Evolutionary conservation across 2,113 vertebrate species (phyloP).

Genomic region (Ifrita kowaldi): DNA sequence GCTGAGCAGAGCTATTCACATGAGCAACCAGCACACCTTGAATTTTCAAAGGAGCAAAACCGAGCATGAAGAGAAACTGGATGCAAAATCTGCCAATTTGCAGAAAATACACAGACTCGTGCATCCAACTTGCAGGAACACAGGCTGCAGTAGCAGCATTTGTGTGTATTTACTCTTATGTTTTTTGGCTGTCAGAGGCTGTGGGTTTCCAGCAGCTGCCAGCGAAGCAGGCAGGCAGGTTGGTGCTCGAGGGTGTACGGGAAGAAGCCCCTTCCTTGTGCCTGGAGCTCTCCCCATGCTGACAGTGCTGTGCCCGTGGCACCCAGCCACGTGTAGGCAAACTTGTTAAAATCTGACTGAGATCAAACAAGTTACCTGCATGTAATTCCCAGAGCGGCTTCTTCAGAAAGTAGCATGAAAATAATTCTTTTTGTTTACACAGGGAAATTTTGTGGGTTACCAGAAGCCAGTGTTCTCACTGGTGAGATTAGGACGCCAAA

Average conservation of each 20-base stretch:
- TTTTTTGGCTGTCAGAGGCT: neutral
- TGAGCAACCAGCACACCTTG: neutral
- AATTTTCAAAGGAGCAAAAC: neutral
- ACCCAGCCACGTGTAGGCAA: neutral
- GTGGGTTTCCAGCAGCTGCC: neutral
- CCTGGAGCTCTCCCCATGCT: neutral
- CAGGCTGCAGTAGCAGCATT: neutral
- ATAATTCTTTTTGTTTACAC: neutral
- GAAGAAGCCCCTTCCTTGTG: neutral
- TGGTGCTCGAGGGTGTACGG: neutral
- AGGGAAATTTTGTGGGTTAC: slow-evolving; percentile 4
- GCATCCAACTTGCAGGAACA: neutral
- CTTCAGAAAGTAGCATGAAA: neutral
- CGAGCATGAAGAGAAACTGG: neutral
- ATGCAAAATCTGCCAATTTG: neutral
- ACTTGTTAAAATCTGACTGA: slow-evolving; percentile 36
- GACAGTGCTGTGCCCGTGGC: neutral
- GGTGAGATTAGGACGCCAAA: neutral
- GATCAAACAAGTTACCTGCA: slow-evolving; percentile 32
- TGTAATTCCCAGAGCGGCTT: neutral
- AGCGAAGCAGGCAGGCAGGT: neutral
- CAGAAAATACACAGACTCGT: neutral
- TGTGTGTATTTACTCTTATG: neutral
- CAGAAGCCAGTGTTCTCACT: neutral
- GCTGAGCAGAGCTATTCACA: neutral